Conservation (phyloP, 64 coral and sea anemone genomes). For the Exaiptasia diaphana region DNA sequence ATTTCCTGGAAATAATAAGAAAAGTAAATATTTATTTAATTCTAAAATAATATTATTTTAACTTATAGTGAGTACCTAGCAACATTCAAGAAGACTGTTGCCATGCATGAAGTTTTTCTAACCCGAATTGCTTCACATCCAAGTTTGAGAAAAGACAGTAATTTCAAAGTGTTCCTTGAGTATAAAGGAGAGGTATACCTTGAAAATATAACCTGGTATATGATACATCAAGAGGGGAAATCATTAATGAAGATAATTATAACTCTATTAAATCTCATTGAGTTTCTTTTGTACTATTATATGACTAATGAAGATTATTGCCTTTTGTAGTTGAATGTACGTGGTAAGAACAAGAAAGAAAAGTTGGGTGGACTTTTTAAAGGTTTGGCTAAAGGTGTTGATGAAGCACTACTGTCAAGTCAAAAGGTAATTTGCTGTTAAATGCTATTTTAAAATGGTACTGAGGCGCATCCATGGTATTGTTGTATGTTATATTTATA, state of each 20-base stretch:
- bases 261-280: too few relatives aligned
- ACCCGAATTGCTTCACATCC: constrained; percentile 87
- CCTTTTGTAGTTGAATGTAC: constrained; percentile 71
- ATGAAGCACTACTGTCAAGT: constrained; percentile 83
- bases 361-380: constrained; percentile 87
- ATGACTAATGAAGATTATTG: neutral
- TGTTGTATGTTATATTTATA: too few relatives aligned
- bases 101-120: constrained; percentile 98
- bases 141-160: constrained; percentile 89
- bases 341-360: constrained; percentile 98
- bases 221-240: too few relatives aligned
- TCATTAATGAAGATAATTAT: too few relatives aligned
- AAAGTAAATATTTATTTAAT: neutral
- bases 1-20: neutral
- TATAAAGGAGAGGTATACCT: constrained; percentile 90
- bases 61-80: constrained; percentile 86
- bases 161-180: constrained; percentile 99
- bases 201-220: neutral
- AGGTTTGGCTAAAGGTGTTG: constrained; percentile 90
- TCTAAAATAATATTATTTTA: neutral
- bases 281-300: neutral
- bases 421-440: constrained; percentile 66
- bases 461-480: neutral
- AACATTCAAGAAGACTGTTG: constrained; percentile 98
- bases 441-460: neutral